Evolutionary conservation across 2,888 invertebrate genomes (phyloP), one percentile per base, ranked within the genome.

Genomic region (Apocheima hispidaria): DNA sequence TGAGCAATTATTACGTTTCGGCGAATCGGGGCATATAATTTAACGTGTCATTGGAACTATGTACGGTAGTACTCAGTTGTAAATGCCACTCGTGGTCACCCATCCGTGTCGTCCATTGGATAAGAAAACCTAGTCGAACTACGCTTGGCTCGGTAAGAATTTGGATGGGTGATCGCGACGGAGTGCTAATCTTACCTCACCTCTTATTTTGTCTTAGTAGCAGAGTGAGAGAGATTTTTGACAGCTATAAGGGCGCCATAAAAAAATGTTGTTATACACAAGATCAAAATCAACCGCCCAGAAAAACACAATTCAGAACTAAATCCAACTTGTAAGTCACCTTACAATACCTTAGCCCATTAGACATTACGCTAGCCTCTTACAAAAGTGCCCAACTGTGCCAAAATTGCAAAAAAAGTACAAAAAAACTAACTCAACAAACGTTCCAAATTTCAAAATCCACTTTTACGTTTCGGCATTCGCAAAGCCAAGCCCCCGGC

Each of bases 401-500:
- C 51, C 26, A 64, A 68, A 71, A 56, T 62, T 35, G 44, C 46
- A 56, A 62, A 49, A 50, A 60, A 51, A 68, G 70, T 64, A 72
- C 61, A 44, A 30, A 46, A 48, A 41, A 43, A 43, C 20, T 60
- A 49, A 30, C 28, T 41, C 52, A 46, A 21, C 40, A 26, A 54
- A 54, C 49, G 54, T 52, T 55, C 49, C 33, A 65, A 66, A 73
- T 63, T 62, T 67, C 58, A 49, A 68, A 52, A 60, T 63, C 65
- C 68, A 71, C 64, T 73, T 71, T 72, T 67, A 67, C 69, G 65
- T 61, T 70, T 79, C 86, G 87, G 88, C 80, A 65, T 74, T 71
- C 67, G 78, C 84, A 88, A 89, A 89, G 86, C 73, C 59, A 68
- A 69, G 77, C 84, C 85, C 82, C 84, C 73, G 80, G 84, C 83